phyloP scores from a whole-genome alignment of 1,140 invertebrate species.

The Artemia franciscana region DNA sequence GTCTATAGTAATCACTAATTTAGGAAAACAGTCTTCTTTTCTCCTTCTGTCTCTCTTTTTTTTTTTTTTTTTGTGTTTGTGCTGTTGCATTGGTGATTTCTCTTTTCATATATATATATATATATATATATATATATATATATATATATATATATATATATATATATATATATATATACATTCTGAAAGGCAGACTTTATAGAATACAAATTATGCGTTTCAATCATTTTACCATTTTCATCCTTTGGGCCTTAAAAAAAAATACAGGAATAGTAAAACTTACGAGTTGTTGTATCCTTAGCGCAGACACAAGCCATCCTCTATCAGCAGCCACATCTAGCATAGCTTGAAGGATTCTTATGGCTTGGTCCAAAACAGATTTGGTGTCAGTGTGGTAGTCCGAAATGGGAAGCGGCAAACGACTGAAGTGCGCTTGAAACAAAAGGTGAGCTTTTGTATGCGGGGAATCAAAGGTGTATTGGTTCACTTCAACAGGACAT shows the following conservation, averaged over 20 bases:
- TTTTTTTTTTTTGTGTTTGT: too few relatives aligned
- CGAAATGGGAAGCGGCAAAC: conserved; percentile 51
- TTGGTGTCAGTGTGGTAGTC: conserved; percentile 94
- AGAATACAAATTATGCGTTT: too few relatives aligned
- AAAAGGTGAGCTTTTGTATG: conserved; percentile 84
- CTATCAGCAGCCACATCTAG: conserved; percentile 72
- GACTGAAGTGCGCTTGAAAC: conserved; percentile 76
- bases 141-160: too few relatives aligned
- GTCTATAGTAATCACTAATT: too few relatives aligned
- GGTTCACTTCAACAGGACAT: conserved; percentile 46
- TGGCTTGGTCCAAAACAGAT: conserved; percentile 82
- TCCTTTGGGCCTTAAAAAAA: background rate
- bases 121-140: too few relatives aligned
- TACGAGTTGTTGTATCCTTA: conserved; percentile 41
- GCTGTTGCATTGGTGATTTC: too few relatives aligned
- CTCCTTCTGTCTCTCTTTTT: too few relatives aligned
- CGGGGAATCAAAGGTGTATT: conserved; percentile 53
- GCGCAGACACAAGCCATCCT: conserved; percentile 58
- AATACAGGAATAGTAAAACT: background rate
- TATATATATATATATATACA: too few relatives aligned
- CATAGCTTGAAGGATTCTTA: conserved; percentile 90
- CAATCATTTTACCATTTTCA: too few relatives aligned
- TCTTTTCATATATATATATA: too few relatives aligned
- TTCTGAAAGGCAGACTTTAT: too few relatives aligned
- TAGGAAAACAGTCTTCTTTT: too few relatives aligned